A percentile compares a stretch with the other conserved stretches of the same genome.
Conservation (phyloP, 2,888 invertebrate species). For the Caenorhabditis sp. region DNA sequence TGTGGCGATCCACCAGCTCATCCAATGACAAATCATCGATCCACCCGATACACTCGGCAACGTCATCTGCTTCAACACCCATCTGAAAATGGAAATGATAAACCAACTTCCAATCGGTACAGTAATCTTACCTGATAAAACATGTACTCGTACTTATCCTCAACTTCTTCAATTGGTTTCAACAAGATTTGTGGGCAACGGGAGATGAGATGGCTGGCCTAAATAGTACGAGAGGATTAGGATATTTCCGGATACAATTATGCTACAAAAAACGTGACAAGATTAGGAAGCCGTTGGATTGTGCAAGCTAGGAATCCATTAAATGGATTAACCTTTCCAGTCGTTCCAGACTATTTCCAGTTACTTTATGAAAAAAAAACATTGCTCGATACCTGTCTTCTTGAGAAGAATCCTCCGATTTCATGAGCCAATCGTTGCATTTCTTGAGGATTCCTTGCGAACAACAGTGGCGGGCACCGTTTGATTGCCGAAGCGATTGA, state of each 20-base stretch:
- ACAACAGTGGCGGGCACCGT: conserved; percentile 70
- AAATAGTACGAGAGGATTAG: background rate
- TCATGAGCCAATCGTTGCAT: conserved; percentile 67
- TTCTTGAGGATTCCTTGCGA: conserved; percentile 64
- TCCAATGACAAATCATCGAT: conserved; percentile 64
- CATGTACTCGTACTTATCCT: conserved; percentile 81
- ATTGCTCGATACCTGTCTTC: conserved; percentile 74
- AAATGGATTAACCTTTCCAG: conserved; percentile 24
- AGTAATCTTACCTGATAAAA: conserved; percentile 71
- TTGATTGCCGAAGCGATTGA: conserved; percentile 44
- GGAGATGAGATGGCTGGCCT: conserved; percentile 70
- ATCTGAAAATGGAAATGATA: conserved; percentile 75
- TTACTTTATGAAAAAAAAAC: background rate
- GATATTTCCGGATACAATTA: background rate
- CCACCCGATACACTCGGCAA: conserved; percentile 72
- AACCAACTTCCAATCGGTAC: no score
- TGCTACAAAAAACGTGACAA: conserved; percentile 5
- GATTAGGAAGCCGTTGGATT: conserved; percentile 18
- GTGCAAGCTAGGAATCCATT: background rate
- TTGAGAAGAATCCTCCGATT: conserved; percentile 71
- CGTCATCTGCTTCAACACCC: conserved; percentile 78
- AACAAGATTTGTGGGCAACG: conserved; percentile 76
- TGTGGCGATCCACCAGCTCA: conserved; percentile 70
- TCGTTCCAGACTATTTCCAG: background rate
- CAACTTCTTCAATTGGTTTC: conserved; percentile 77